Evolutionary conservation across 2,797 vertebrate species (phyloP), one percentile per base, ranked within the genome.

Genomic region (Heteromormyrus szaboi): DNA sequence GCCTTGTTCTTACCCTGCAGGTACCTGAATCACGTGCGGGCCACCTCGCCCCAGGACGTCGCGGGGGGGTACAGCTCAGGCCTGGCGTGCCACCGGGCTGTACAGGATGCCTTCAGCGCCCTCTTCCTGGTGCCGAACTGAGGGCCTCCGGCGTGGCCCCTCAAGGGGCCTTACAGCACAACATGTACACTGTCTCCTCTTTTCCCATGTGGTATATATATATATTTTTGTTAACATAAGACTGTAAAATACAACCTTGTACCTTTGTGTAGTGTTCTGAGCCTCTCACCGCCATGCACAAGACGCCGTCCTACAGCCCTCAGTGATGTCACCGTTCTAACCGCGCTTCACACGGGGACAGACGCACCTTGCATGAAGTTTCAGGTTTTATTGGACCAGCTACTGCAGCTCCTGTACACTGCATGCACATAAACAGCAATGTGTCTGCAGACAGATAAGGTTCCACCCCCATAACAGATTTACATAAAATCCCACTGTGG

Each of bases 81-180:
- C 72, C 95, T 99, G 22, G 98, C 98, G 0, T 99, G 99, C 95
- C 96, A 98, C 94, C 95, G 98, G 90, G 99, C 98, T 11, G 90
- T 99, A 48, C 98, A 99, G 94, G 99, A 99, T 85, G 98, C 99
- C 0, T 98, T 99, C 96, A 99, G 97, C 53, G 98, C 98, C 17
- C 96, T 99, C 86, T 98, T 99, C 91, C 96, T 90, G 41, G 4
- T 1, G 0, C 90, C 51, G 89, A 83, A 59, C 48, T 93, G 90
- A 94, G 29, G 37, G 29, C 87, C 46, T 46, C 62, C 2, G 44
- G 11, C 22, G 11, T 85, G 50, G 46, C 72, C 12, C 59, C 59
- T 11, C 12, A 0, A 41, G 72, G 37, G 29, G 1, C 72, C 29
- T 87, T 83, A 12, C 44, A 12, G 51, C 25, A 91, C 48, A 72